Base-by-base conservation (phyloP, 2,888 invertebrate species). In the Andrena camellia region DNA sequence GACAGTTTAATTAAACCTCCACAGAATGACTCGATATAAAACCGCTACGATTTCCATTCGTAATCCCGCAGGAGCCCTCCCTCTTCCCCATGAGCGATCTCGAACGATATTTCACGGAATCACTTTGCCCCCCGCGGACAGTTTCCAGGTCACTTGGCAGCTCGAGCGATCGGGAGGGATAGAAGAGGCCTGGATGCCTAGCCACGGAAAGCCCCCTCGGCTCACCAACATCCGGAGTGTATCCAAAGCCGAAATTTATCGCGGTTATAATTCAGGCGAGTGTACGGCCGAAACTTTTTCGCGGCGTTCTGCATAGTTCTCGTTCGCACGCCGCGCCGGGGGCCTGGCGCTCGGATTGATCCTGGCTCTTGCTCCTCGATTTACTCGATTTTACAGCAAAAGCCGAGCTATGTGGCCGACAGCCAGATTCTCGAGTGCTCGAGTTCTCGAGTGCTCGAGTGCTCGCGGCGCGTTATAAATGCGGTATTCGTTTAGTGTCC, bases 361-460 rank as follows among this genome's bases (percentile, higher is more conserved):
- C 72, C 62, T 63, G 8, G 17, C 10, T 71, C 67, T 71, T 20
- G 50, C 50, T 54, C n/a, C n/a, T 80, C 59, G 7, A 59, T 64
- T 67, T 74, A 52, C 79, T 75, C 31, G 50, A 50, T 72, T 78
- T 75, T 23, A 23, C 57, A 48, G 23, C 52, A 48, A 60, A 74
- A 57, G 3, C 17, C 60, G 42, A 81, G 70, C 73, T 85, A 86
- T 80, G 77, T 87, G 85, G 85, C 85, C 35, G 3, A 17, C 31
- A 52, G 86, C 82, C 86, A 88, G 74, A 83, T 82, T 87, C 50
- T 20, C 70, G 71, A 77, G 60, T 68, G 59, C 52, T 42, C 42
- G 42, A 77, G 60, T 68, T 54, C 52, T 42, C 42, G 42, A 42
- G 42, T 42, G 42, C 50, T 63, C 50, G 59, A 62, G 68, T 29